Base-by-base conservation (phyloP, 64 coral and sea anemone genomes). In the Pachyseris speciosa region DNA sequence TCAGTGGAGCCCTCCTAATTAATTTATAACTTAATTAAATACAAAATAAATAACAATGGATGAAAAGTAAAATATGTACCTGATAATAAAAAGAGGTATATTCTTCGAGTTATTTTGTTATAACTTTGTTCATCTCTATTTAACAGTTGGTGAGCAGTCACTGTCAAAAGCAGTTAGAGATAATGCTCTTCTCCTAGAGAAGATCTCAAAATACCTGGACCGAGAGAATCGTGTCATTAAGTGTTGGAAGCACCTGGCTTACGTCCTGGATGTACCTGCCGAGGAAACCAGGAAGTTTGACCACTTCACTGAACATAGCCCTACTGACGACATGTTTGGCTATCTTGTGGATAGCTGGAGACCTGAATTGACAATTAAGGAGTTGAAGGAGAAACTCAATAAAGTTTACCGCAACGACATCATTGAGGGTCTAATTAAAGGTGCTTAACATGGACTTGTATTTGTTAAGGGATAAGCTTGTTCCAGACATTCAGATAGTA, bases 171-270 rank as follows among this genome's bases (percentile, higher is more conserved):
- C 33, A 7, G 50, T 80, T 1, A 60, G 3, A 45, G 83, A 86
- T 28, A 50, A 69, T 24, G 9, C 36, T 31, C 40, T 49, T 11
- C 2, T 86, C n/a, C 6, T 50, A 12, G 83, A 86, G 38, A 86
- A 69, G 30, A 45, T 86, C 6, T 86, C 61, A 19, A 67, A 69
- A 22, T 69, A 69, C 19, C 59, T 86, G 63, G 83, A 86, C 60
- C 25, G 39, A 19, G 83, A 86, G 48, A 67, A 10, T 45, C 60
- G 83, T 50, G 64, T 86, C 0, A 86, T 86, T 16, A 86, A 68
- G 13, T 69, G 44, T 55, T 86, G 83, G 83, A 67, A 71, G 5
- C 83, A 86, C 25, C 37, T 86, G n/a, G 83, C 83, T 4, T 68
- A 45, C 69, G 61, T 69, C 34, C 31, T 86, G 15, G 8, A 69